phyloP scores from a whole-genome alignment of 2,888 invertebrate species.

The Sphaerophoria taeniata region DNA sequence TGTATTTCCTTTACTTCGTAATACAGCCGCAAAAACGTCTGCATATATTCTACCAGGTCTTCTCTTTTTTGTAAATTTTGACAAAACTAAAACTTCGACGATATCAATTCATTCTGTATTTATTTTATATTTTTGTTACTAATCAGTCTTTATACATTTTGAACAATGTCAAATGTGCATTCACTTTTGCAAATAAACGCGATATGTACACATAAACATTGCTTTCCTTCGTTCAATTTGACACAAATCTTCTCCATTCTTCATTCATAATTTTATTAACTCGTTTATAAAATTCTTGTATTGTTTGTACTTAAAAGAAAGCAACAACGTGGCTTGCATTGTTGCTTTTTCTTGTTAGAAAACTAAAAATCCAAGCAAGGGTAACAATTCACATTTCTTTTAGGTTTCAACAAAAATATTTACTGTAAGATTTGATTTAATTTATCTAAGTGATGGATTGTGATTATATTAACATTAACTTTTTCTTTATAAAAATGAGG shows the following conservation, averaged over 20 bases:
- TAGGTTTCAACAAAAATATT: constrained; percentile 46
- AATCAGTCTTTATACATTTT: constrained; percentile 69
- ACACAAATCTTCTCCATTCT: constrained; percentile 42
- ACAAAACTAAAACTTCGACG: neutral
- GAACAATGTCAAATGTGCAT: constrained; percentile 14
- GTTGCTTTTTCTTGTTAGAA: constrained; percentile 1
- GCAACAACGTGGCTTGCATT: constrained; percentile 44
- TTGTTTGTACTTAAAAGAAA: constrained; percentile 62
- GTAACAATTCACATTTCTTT: constrained; percentile 44
- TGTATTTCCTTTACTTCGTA: constrained; percentile 21
- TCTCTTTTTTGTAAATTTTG: constrained; percentile 1
- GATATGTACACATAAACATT: constrained; percentile 8
- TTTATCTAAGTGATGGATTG: constrained; percentile 51
- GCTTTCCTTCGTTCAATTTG: constrained; percentile 49
- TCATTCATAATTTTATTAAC: constrained; percentile 1
- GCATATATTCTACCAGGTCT: constrained; percentile 13
- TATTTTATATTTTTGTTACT: constrained; percentile 50
- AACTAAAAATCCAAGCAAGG: constrained; percentile 31
- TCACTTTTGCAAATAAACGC: constrained; percentile 43
- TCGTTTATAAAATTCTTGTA: neutral
- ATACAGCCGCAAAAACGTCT: neutral
- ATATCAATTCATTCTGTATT: constrained; percentile 28
- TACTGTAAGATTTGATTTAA: constrained; percentile 41
- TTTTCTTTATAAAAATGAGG: constrained; percentile 58
- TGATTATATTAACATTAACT: constrained; percentile 12